Base-by-base conservation (phyloP, 2,797 vertebrate genomes). In the Gambusia yucatana region DNA sequence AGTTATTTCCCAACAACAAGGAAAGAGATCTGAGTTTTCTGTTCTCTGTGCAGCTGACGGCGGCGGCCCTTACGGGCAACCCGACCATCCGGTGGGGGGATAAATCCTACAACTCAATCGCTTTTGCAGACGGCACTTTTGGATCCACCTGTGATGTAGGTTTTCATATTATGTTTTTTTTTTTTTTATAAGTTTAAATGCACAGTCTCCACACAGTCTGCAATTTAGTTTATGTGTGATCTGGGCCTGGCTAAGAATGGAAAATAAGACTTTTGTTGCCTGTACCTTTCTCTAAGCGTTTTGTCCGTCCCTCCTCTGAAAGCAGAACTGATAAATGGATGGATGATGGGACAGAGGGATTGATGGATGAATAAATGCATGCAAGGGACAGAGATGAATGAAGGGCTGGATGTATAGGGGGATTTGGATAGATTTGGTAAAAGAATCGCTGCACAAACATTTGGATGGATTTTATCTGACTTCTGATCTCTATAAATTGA, bases 31-130 rank as follows among this genome's bases (percentile, higher is more conserved):
- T 83, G n/a, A 77, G 25, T 81, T 25, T 86, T 46, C 75, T 28
- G 65, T 63, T 72, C 14, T 89, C 30, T 92, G 13, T 80, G 84
- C 90, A 99, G 98, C 0, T 97, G 48, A 93, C 93, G 1, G 52
- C 50, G 75, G 80, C 94, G 85, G 76, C 94, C 1, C 84, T 99
- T 0, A 43, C 10, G 47, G 98, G 98, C 47, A 92, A 99, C 90
- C 97, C 97, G 0, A 96, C 95, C 7, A 76, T 96, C 52, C 97
- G 98, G 89, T 99, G 98, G 98, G 98, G 98, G 57, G 98, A 99
- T 93, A 99, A 99, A 92, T 97, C 98, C 3, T 99, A 98, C 91
- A 98, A 96, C 41, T 86, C 86, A 4, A 81, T 99, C 22, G 86
- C 92, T 78, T 99, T 96, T 81, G 88, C 97, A 63, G 97, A 99